These are phyloP conservation scores for Botia almorhae DNA, from an alignment of 2,797 vertebrate genomes.

Conservation along the genomic window DNA sequence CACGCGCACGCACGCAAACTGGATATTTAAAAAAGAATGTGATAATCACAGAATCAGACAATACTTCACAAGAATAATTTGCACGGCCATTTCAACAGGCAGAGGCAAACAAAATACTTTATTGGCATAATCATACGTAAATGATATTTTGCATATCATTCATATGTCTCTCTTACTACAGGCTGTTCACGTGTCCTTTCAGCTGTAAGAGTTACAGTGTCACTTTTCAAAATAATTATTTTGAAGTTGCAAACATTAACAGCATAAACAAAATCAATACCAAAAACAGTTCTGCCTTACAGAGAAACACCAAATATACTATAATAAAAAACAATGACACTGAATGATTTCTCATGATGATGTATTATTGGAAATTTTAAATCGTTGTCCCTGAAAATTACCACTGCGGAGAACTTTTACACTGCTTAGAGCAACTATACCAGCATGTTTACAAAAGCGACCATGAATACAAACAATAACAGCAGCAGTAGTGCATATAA, in stretches of 20 bases:
- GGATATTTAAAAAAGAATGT: no score
- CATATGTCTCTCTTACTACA: background rate
- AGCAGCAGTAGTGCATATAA: background rate
- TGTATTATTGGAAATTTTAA: no score
- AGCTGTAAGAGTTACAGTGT: background rate
- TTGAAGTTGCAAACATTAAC: background rate
- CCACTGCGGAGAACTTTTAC: background rate
- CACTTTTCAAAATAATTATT: background rate
- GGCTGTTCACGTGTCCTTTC: background rate
- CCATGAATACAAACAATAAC: background rate
- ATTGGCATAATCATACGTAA: slow-evolving; percentile 9
- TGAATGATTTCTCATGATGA: background rate
- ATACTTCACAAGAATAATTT: slow-evolving; percentile 9
- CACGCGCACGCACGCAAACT: background rate
- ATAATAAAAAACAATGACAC: background rate
- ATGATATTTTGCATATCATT: slow-evolving; percentile 44
- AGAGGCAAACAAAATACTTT: slow-evolving; percentile 24
- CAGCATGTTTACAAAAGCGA: background rate
- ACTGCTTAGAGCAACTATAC: background rate
- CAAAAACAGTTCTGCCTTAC: background rate
- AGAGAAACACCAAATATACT: no score
- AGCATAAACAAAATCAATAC: background rate
- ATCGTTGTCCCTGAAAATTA: no score
- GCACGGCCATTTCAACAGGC: slow-evolving; percentile 2
- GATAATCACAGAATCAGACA: slow-evolving; percentile 17